A percentile compares a stretch with the other conserved stretches of the same genome.
Evolutionary conservation across 2,888 invertebrate species (phyloP).

Genomic region (Perdita meconis): DNA sequence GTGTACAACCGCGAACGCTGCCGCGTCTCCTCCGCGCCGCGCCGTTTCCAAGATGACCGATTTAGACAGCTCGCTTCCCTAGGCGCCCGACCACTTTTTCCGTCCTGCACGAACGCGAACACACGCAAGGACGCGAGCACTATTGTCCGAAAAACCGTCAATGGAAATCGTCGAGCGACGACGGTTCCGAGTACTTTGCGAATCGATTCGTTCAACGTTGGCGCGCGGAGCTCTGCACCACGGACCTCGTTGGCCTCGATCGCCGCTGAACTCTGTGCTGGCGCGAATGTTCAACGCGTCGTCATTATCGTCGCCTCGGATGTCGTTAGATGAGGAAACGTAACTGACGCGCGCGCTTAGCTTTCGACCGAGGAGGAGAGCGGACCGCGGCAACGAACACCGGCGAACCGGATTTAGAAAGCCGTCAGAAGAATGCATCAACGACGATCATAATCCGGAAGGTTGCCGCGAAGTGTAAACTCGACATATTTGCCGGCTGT

Average conservation of each 20-base stretch:
- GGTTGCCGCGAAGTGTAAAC: constrained; percentile 75
- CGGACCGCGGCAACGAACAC: too few species aligned
- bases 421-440: constrained; percentile 45
- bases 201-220: constrained; percentile 44
- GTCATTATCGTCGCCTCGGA: too few species aligned
- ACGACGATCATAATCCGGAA: constrained; percentile 54
- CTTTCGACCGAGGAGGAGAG: too few species aligned
- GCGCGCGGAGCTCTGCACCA: neutral
- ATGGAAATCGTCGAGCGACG: neutral
- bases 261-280: neutral
- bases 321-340: too few species aligned
- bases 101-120: constrained; percentile 17
- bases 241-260: too few species aligned
- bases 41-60: constrained; percentile 43
- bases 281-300: too few species aligned
- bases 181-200: constrained; percentile 23
- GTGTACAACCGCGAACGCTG: constrained; percentile 39
- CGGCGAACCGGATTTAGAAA: neutral
- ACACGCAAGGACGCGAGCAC: neutral
- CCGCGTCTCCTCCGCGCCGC: constrained; percentile 34
- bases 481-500: constrained; percentile 78
- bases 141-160: too few species aligned
- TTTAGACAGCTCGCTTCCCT: constrained; percentile 27
- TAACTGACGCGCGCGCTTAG: too few species aligned
- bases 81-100: constrained; percentile 31